Evolutionary conservation across 2,888 invertebrate genomes (phyloP).

Genomic region (Himalopsyche kuldschensis): DNA sequence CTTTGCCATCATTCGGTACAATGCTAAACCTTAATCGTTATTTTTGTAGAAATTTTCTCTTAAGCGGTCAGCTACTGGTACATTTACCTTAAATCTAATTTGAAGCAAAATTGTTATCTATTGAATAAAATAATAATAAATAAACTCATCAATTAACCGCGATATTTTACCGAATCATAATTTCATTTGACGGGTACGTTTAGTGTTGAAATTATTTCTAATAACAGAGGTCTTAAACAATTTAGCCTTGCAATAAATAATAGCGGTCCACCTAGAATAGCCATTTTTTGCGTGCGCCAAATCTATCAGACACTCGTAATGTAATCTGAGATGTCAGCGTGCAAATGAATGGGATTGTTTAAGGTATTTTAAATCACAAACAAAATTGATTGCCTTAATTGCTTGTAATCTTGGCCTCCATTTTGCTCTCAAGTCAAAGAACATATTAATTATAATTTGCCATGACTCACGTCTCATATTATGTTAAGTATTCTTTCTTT

Average conservation of each 20-base stretch:
- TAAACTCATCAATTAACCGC: background rate
- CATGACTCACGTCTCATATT: background rate
- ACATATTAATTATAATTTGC: background rate
- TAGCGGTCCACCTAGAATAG: background rate
- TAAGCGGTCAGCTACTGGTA: too few relatives aligned
- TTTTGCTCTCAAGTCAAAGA: background rate
- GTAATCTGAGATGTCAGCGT: background rate
- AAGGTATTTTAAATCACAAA: background rate
- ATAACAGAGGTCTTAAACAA: background rate
- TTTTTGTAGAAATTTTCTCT: too few relatives aligned
- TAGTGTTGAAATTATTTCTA: background rate
- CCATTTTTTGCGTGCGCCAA: background rate
- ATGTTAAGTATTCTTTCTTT: background rate
- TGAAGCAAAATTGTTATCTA: too few relatives aligned
- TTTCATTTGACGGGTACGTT: background rate
- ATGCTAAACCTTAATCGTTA: too few relatives aligned
- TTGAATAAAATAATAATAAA: background rate
- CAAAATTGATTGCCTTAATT: background rate
- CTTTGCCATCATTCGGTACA: too few relatives aligned
- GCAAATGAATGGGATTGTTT: background rate
- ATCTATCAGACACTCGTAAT: background rate
- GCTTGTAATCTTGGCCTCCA: background rate
- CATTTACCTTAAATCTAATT: too few relatives aligned
- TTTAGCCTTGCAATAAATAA: background rate
- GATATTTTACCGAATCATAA: background rate